Conservation (phyloP, 1,140 invertebrate genomes). For the Zaprionus taronus region DNA sequence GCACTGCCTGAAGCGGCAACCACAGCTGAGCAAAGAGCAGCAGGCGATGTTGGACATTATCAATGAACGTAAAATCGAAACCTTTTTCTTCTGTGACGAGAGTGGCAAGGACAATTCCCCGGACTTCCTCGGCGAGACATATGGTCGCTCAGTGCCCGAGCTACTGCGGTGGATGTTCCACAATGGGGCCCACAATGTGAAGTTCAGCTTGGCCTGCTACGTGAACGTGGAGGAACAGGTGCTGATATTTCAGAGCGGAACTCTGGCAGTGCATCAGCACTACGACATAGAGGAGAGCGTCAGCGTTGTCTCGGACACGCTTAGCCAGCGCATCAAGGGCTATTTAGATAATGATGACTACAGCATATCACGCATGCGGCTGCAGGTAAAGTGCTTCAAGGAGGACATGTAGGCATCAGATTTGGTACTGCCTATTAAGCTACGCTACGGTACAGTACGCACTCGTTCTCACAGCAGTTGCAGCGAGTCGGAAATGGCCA, state of each 20-base stretch:
- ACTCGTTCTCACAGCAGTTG: neutral
- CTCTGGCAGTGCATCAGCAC: constrained; percentile 55
- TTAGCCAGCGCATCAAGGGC: constrained; percentile 58
- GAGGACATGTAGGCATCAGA: neutral
- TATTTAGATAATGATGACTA: constrained; percentile 57
- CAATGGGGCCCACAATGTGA: constrained; percentile 48
- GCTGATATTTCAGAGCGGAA: constrained; percentile 63
- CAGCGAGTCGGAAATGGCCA: constrained; percentile 52
- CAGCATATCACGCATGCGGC: constrained; percentile 54
- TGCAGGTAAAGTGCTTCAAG: constrained; percentile 50
- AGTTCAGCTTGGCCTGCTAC: constrained; percentile 64
- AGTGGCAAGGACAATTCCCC: constrained; percentile 55
- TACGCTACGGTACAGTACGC: constrained; percentile 6
- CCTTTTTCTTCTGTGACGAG: constrained; percentile 67
- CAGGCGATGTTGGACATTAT: constrained; percentile 64
- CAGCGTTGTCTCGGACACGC: constrained; percentile 59
- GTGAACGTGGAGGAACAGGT: constrained; percentile 57
- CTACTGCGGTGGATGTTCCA: constrained; percentile 68
- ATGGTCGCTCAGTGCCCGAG: constrained; percentile 42
- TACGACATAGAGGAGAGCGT: constrained; percentile 62
- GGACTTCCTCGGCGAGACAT: constrained; percentile 53
- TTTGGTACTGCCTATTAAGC: constrained; percentile 33
- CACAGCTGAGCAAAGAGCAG: constrained; percentile 58
- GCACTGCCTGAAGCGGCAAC: constrained; percentile 54
- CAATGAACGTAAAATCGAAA: constrained; percentile 65